Conservation (phyloP, 2,888 invertebrate species). For the Pomacea canaliculata region DNA sequence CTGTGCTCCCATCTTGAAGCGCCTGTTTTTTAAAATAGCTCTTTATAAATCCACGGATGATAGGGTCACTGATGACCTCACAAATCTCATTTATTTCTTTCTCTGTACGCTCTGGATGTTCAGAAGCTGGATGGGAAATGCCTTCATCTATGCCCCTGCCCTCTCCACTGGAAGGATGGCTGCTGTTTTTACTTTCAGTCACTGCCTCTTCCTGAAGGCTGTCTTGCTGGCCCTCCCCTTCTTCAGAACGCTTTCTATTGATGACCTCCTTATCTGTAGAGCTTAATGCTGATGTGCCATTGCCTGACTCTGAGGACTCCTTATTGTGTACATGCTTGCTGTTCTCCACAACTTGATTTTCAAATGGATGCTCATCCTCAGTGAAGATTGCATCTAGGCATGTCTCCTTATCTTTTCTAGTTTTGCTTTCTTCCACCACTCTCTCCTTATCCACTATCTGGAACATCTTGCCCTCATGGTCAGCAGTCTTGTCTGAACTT, state of each 20-base stretch:
- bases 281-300: conserved; percentile 22
- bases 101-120: conserved; percentile 30
- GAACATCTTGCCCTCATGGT: neutral
- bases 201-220: neutral
- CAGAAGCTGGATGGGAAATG: neutral
- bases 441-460: neutral
- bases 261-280: conserved; percentile 11
- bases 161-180: conserved; percentile 50
- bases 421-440: neutral
- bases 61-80: conserved; percentile 50
- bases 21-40: conserved; percentile 45
- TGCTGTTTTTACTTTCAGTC: conserved; percentile 42
- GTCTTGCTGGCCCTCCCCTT: neutral
- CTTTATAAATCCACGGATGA: conserved; percentile 52
- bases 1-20: neutral
- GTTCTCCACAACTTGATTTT: neutral
- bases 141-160: conserved; percentile 18
- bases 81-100: conserved; percentile 52
- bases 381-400: neutral
- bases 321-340: neutral
- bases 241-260: conserved; percentile 4
- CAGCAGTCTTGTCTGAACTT: neutral
- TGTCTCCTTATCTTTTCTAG: neutral
- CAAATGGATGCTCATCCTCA: neutral
- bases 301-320: conserved; percentile 31